Base-by-base conservation (phyloP, 2,797 vertebrate genomes). In the Limnodromus scolopaceus region DNA sequence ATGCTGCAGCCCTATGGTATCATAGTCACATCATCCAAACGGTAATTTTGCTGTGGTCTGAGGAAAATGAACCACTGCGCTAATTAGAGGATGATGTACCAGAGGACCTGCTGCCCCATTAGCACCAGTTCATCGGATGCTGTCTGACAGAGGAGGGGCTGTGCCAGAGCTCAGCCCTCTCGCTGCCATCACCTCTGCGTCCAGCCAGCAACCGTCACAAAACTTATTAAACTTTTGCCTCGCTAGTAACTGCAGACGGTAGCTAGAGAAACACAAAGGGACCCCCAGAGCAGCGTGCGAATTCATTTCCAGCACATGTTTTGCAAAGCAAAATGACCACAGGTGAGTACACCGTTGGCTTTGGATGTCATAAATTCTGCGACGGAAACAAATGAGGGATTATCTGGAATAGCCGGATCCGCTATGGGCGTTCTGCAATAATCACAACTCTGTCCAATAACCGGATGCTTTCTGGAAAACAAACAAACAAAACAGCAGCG, bases 171-270 rank as follows among this genome's bases (percentile, higher is more conserved):
- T 94, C 43, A 32, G 55, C 55, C 41, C 43, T 39, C 30, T 82
- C 78, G 5, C 38, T 46, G 36, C 46, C 58, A 54, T 10, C 43
- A 15, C 3, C 11, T 4, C 46, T 10, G 17, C 43, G 48, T 10
- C 60, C n/a, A 65, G 55, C 16, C 39, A 91, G 34, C 25, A 63
- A 45, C 14, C 38, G 11, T 10, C 43, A 55, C 17, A 76, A 32
- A 92, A 94, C 51, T 86, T 84, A 78, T 2, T 54, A 58, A 92
- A 96, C 49, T 93, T 92, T 57, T 71, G 8, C n/a, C 85, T 68
- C 60, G 27, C 22, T 54, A 43, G 12, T 71, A 90, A 60, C 49
- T 48, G 16, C 4, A 63, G 83, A 28, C 1, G 0, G 38, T 32
- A 85, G 38, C 46, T 51, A 28, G 32, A 72, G 86, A 86, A 83